These are phyloP conservation scores for Odontocerum albicorne DNA, from an alignment of 2,888 invertebrate genomes.

Conservation along the genomic window DNA sequence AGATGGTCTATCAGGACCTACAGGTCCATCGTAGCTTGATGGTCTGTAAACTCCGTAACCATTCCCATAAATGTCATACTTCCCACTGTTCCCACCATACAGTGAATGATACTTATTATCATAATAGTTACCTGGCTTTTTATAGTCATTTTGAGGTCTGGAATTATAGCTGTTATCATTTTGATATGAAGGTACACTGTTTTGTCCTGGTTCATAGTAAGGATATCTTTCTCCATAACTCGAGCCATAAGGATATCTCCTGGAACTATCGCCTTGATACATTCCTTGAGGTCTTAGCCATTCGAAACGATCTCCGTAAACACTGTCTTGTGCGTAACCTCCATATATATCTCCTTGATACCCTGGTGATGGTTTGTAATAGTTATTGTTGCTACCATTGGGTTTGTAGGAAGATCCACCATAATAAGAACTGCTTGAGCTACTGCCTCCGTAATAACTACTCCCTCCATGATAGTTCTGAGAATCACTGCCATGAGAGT, in stretches of 20 bases:
- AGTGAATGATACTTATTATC: conserved; percentile 11
- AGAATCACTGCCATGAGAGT: conserved; percentile 1
- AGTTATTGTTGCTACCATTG: conserved; percentile 8
- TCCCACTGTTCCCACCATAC: conserved; percentile 14
- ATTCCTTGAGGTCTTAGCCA: conserved; percentile 36
- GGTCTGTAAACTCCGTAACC: conserved; percentile 17
- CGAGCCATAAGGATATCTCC: conserved; percentile 20
- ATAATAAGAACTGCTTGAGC: conserved; percentile 3
- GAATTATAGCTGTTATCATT: conserved; percentile 11
- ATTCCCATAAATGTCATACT: conserved; percentile 13
- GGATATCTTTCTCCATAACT: conserved; percentile 30
- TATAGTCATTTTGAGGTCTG: conserved; percentile 17
- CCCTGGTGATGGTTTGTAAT: conserved; percentile 6
- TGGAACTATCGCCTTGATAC: conserved; percentile 33
- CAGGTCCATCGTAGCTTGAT: conserved; percentile 22
- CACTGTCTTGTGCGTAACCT: conserved; percentile 21
- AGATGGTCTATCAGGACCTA: conserved; percentile 22
- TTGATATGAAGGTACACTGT: conserved; percentile 4
- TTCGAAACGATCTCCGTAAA: conserved; percentile 29
- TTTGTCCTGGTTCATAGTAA: conserved; percentile 24
- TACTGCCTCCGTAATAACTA: not conserved
- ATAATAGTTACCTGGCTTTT: conserved; percentile 8
- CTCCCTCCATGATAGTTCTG: not conserved
- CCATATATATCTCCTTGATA: conserved; percentile 21
- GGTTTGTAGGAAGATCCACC: conserved; percentile 12